Evolutionary conservation across 2,113 vertebrate genomes (phyloP).

Genomic region (Astur gentilis): DNA sequence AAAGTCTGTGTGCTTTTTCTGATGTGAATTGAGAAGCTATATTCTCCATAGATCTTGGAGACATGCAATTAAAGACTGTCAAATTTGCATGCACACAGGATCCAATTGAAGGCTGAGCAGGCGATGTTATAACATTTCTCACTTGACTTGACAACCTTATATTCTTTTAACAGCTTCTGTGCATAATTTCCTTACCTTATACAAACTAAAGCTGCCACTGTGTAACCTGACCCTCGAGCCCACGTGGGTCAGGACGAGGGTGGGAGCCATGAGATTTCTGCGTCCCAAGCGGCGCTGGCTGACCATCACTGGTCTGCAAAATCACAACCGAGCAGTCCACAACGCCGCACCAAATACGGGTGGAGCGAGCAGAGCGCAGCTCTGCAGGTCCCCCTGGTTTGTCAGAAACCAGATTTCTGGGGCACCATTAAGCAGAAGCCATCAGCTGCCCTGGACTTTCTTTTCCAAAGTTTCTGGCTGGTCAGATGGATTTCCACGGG

Average conservation of each 20-base stretch:
- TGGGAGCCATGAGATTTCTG: background rate
- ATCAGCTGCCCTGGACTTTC: background rate
- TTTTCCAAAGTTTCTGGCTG: background rate
- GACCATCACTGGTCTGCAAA: background rate
- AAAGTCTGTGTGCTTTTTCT: background rate
- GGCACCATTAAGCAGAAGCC: background rate
- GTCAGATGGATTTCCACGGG: background rate
- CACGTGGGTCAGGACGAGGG: fast-evolving
- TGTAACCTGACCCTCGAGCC: background rate
- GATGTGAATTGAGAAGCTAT: constrained; percentile 21
- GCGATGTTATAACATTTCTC: constrained; percentile 16
- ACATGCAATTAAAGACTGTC: constrained; percentile 45
- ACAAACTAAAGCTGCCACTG: constrained; percentile 16
- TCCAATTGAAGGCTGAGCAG: constrained; percentile 23
- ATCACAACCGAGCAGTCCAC: fast-evolving
- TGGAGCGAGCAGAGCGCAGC: background rate
- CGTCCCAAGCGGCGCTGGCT: background rate
- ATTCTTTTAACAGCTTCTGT: constrained; percentile 39
- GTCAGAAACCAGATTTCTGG: background rate
- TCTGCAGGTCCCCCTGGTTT: background rate
- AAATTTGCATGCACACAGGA: constrained; percentile 39
- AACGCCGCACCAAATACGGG: fast-evolving
- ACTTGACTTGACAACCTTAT: constrained; percentile 35
- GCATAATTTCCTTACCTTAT: constrained; percentile 13
- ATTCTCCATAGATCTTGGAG: constrained; percentile 31